Evolutionary conservation across 64 coral and sea anemone species (phyloP).

Genomic region (Dendronephthya gigantea): DNA sequence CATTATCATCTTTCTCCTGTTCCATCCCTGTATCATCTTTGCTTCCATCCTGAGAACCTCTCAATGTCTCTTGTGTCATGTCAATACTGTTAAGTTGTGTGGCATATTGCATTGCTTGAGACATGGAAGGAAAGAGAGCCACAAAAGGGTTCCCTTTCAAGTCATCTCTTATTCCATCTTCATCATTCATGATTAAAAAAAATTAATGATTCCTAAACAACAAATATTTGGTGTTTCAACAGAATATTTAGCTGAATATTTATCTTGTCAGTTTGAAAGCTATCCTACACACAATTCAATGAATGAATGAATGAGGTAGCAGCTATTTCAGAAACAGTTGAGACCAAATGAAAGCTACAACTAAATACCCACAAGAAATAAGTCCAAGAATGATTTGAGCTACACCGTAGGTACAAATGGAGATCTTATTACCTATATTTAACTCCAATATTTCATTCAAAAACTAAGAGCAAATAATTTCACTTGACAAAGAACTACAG

Average conservation of each 20-base stretch:
- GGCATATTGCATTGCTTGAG: constrained; percentile 49
- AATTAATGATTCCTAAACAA: not conserved
- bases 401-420: no score
- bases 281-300: no score
- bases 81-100: not conserved
- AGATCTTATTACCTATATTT: no score
- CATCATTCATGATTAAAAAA: not conserved
- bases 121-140: constrained; percentile 44
- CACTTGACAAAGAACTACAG: no score
- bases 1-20: not conserved
- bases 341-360: no score
- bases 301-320: no score
- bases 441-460: no score
- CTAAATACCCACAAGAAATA: no score
- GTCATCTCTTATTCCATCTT: not conserved
- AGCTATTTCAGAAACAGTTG: no score
- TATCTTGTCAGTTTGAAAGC: no score
- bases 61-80: not conserved
- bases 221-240: not conserved
- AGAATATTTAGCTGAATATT: not conserved
- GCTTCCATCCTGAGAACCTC: not conserved
- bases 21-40: not conserved
- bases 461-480: no score
- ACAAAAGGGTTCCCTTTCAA: constrained; percentile 46
- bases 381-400: no score